phyloP scores from a whole-genome alignment of 2,797 vertebrate species.

The Anisognathus igniventris region DNA sequence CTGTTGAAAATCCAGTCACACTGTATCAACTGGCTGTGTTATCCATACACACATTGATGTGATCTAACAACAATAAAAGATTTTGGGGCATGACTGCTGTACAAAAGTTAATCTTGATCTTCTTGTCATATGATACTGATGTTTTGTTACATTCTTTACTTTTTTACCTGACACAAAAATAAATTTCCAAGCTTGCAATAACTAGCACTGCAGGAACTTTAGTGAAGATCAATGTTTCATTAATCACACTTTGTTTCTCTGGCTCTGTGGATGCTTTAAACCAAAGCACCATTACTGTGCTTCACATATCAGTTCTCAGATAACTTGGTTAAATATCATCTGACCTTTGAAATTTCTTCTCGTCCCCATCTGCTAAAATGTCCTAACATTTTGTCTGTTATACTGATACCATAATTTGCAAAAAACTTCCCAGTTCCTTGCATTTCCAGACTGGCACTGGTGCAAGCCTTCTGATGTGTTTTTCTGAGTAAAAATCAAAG shows the following conservation, averaged over 20 bases:
- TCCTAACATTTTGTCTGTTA: neutral
- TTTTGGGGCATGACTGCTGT: neutral
- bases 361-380: neutral
- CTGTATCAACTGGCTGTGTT: slow-evolving; percentile 22
- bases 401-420: neutral
- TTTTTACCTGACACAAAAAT: neutral
- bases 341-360: neutral
- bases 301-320: neutral
- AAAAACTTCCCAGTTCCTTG: neutral
- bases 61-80: slow-evolving; percentile 8
- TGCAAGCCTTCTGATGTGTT: neutral
- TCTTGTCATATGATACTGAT: neutral
- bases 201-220: neutral
- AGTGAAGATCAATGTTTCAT: neutral
- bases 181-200: neutral
- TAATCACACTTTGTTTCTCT: neutral
- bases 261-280: neutral
- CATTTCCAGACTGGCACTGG: neutral
- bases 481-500: neutral
- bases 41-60: neutral
- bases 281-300: neutral
- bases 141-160: neutral
- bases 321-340: neutral
- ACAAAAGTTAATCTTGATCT: slow-evolving; percentile 17
- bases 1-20: slow-evolving; percentile 53